Percentiles rank a stretch among this genome's conserved stretches.
These are phyloP conservation scores for Phrixothrix hirtus DNA, from an alignment of 2,888 invertebrate species.

Conservation along the genomic window DNA sequence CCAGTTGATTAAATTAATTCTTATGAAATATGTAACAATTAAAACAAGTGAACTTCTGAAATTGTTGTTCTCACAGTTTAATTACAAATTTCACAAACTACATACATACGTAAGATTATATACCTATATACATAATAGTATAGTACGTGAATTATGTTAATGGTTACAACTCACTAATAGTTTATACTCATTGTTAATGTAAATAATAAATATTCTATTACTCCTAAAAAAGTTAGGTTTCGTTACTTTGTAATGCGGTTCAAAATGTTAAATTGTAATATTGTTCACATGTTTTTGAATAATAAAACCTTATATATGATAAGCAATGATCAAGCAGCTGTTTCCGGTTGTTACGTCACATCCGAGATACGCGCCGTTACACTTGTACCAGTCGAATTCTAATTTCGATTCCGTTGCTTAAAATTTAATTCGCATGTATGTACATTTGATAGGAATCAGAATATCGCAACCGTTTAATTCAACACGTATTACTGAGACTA, in stretches of 20 bases:
- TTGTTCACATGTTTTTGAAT: slow-evolving; percentile 15
- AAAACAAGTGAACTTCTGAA: no score
- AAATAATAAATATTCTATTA: slow-evolving; percentile 1
- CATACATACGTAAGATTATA: no score
- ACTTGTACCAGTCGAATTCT: slow-evolving; percentile 38
- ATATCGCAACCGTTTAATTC: slow-evolving; percentile 3
- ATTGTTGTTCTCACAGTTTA: no score
- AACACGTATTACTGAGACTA: not conserved
- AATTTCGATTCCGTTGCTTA: slow-evolving; percentile 25
- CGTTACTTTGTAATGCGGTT: not conserved
- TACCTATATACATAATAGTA: no score
- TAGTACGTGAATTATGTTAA: not conserved
- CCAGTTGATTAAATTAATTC: no score
- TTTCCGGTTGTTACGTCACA: slow-evolving; percentile 45
- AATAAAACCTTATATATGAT: slow-evolving; percentile 31
- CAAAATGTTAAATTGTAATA: not conserved
- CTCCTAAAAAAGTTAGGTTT: not conserved
- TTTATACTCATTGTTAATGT: slow-evolving; percentile 15
- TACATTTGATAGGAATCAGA: slow-evolving; percentile 5
- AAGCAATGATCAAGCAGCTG: slow-evolving; percentile 45
- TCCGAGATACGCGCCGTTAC: slow-evolving; percentile 45
- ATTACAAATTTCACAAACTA: no score
- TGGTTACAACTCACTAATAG: not conserved
- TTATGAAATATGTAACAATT: no score
- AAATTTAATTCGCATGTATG: slow-evolving; percentile 17